Conservation (phyloP, 2,113 vertebrate genomes). For the Chitala chitala region DNA sequence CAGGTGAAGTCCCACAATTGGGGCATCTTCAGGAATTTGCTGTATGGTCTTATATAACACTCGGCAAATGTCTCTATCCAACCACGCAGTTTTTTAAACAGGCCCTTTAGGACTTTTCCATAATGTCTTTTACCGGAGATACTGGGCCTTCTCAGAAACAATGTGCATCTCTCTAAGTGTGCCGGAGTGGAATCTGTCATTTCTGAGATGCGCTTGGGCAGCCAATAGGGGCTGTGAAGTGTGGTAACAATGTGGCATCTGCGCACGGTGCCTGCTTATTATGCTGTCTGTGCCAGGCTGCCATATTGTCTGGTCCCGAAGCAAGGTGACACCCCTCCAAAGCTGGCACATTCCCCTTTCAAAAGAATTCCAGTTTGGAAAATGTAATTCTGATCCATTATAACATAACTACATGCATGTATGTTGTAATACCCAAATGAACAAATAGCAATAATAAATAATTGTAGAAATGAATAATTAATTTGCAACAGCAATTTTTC, state of each 20-base stretch:
- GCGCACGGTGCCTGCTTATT: not conserved
- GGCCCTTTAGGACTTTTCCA: too few species aligned
- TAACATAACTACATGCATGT: too few species aligned
- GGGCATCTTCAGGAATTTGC: not conserved
- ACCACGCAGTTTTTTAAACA: too few species aligned
- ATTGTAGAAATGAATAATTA: too few species aligned
- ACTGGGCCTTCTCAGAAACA: not conserved
- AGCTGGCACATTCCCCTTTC: not conserved
- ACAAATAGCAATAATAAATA: too few species aligned
- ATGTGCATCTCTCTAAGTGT: not conserved
- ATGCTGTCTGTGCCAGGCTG: not conserved
- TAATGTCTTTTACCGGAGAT: too few species aligned
- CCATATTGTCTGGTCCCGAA: slow-evolving; percentile 7
- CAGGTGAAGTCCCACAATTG: too few species aligned
- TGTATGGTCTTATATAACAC: too few species aligned
- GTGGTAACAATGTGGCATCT: not conserved
- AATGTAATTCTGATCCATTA: not conserved
- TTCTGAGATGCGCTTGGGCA: not conserved
- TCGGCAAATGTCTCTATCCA: not conserved
- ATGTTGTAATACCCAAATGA: too few species aligned
- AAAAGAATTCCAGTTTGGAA: not conserved
- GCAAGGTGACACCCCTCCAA: not conserved
- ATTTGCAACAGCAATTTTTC: too few species aligned
- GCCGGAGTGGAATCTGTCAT: not conserved
- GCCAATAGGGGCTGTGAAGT: not conserved